Evolutionary conservation across 2,888 invertebrate genomes (phyloP), one percentile per base, ranked within the genome.

Genomic region (Thera obeliscata): DNA sequence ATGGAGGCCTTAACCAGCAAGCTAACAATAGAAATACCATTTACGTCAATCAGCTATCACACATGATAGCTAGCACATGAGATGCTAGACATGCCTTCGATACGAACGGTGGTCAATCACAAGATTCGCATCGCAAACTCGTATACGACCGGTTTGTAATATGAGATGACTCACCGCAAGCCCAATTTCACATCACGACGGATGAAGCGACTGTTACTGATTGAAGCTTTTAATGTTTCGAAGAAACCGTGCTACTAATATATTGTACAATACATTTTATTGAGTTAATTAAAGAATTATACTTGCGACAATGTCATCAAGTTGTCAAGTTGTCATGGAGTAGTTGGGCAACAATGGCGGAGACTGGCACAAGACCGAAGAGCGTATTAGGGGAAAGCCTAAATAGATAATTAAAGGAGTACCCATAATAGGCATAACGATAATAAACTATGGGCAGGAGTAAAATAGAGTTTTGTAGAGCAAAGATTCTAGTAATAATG

Each of bases 161-260:
- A 49, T 66, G 48, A 48, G 54, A 74, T 84, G 85, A 84, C 66
- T 83, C 84, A 84, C 72, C 71, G 70, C 72, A 70, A 66, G 74
- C 69, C 75, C 72, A 80, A 85, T 84, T 81, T 78, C 77, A 66
- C 77, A 72, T 77, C 78, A 78, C 76, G 78, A 78, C 70, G 67
- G 43, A 22, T 12, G 59, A 57, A 62, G 52, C 50, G 41, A 48
- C 55, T 33, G 22, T 41, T 64, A 62, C 46, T 58, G 61, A 68
- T 68, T 58, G 41, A 64, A 52, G 43, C 12, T 2, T 36, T n/a
- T 36, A n/a, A 36, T 6, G 11, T 38, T 55, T 36, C 2, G 56
- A 56, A 38, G 56, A 56, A 33, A 55, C 5, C 12, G 35, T 4
- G 11, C 8, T 49, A 12, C 12, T 54, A 54, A 54, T 35, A 54